Conservation (phyloP, 2,113 vertebrate genomes). For the Porphyrio hochstetteri region DNA sequence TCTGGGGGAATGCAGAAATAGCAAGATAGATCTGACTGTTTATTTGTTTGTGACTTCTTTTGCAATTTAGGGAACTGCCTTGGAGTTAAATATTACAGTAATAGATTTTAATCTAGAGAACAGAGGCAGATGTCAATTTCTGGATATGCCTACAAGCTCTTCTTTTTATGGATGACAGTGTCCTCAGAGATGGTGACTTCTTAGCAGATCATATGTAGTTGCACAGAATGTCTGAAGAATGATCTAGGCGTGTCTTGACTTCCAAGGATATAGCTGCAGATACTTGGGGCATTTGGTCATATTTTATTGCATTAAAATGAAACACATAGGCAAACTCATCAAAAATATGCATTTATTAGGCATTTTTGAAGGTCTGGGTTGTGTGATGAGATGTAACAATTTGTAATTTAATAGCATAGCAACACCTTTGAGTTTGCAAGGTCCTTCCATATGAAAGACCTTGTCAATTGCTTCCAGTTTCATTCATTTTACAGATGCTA, state of each 20-base stretch:
- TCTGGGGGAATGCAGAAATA: not conserved
- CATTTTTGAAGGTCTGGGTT: not conserved
- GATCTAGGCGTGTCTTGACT: not conserved
- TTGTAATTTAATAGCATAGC: not conserved
- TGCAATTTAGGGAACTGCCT: not conserved
- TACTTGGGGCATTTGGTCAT: not conserved
- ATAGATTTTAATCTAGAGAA: not conserved
- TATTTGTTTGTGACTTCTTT: not conserved
- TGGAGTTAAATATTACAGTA: not conserved
- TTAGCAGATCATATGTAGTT: not conserved
- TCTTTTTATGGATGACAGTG: not conserved
- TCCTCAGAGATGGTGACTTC: not conserved
- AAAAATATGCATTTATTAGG: not conserved
- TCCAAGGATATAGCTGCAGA: not conserved
- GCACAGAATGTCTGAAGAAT: accelerated
- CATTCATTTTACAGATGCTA: not conserved
- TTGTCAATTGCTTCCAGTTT: not conserved
- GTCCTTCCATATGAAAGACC: not conserved
- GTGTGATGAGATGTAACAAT: not conserved
- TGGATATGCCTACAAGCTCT: not conserved
- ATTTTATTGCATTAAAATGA: not conserved
- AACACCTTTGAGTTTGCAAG: not conserved
- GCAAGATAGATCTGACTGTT: not conserved
- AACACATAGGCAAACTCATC: not conserved
- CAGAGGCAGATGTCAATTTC: not conserved